phyloP scores from a whole-genome alignment of 1,140 invertebrate genomes.

The Drosophila mauritiana region DNA sequence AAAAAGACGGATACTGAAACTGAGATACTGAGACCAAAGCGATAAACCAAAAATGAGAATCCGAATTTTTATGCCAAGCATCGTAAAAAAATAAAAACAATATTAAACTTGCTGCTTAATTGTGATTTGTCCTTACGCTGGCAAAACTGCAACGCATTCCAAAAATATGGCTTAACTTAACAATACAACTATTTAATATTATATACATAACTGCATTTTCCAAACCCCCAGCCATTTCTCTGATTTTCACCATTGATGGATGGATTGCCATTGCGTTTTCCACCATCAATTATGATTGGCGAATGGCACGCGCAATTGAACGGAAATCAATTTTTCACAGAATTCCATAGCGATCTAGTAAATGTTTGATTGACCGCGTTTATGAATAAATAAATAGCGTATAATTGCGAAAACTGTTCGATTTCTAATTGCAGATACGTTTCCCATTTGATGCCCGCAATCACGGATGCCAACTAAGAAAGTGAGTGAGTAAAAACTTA shows the following conservation, averaged over 20 bases:
- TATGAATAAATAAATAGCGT: constrained; percentile 10
- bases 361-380: constrained; percentile 12
- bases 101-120: constrained; percentile 23
- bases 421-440: constrained; percentile 24
- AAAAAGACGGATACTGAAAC: background rate
- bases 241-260: background rate
- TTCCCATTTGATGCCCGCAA: background rate
- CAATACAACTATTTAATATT: no score
- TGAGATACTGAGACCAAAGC: background rate
- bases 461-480: background rate
- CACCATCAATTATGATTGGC: constrained; percentile 10
- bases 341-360: constrained; percentile 6
- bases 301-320: constrained; percentile 1
- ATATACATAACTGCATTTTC: no score
- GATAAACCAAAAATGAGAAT: constrained; percentile 6
- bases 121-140: constrained; percentile 3
- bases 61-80: constrained; percentile 15
- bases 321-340: constrained; percentile 14
- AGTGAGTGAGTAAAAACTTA: constrained; percentile 7
- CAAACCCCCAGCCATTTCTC: no score
- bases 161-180: no score
- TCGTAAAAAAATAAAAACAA: constrained; percentile 13
- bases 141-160: no score
- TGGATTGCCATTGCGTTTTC: background rate
- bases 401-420: constrained; percentile 12